A percentile compares a stretch with the other conserved stretches of the same genome.
phyloP scores from a whole-genome alignment of 2,888 invertebrate genomes.

The Volucella inflata region DNA sequence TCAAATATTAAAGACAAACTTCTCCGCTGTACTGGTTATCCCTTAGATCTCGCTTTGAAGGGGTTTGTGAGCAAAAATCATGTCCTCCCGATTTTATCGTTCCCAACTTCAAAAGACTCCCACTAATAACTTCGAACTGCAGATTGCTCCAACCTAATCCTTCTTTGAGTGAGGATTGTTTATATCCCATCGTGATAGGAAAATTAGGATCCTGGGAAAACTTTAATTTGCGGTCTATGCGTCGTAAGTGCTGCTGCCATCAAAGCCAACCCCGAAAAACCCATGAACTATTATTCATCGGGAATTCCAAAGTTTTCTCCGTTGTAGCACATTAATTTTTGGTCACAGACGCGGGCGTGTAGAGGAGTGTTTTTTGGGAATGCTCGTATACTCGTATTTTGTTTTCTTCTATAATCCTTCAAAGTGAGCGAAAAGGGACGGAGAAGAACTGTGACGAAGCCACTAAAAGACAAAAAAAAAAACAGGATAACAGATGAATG shows the following conservation, averaged over 20 bases:
- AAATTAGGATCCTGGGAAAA: slow-evolving; percentile 43
- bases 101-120: slow-evolving; percentile 50
- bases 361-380: background rate
- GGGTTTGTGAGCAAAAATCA: slow-evolving; percentile 44
- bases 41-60: slow-evolving; percentile 23
- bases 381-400: background rate
- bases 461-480: slow-evolving; percentile 12
- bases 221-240: slow-evolving; percentile 43
- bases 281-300: slow-evolving; percentile 42
- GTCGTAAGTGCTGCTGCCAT: background rate
- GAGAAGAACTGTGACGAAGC: slow-evolving; percentile 1
- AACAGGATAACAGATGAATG: slow-evolving; percentile 43
- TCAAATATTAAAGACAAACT: slow-evolving; percentile 38
- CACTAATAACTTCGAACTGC: slow-evolving; percentile 34
- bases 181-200: slow-evolving; percentile 45
- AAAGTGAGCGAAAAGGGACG: slow-evolving; percentile 30
- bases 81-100: slow-evolving; percentile 35
- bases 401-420: slow-evolving; percentile 38
- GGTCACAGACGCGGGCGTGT: slow-evolving; percentile 16
- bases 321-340: slow-evolving; percentile 57
- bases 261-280: background rate
- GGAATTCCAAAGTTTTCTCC: slow-evolving; percentile 39
- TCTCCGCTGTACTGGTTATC: slow-evolving; percentile 35
- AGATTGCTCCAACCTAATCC: slow-evolving; percentile 19
- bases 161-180: slow-evolving; percentile 1